Conservation (phyloP, 2,797 vertebrate species). For the Monodelphis domestica region DNA sequence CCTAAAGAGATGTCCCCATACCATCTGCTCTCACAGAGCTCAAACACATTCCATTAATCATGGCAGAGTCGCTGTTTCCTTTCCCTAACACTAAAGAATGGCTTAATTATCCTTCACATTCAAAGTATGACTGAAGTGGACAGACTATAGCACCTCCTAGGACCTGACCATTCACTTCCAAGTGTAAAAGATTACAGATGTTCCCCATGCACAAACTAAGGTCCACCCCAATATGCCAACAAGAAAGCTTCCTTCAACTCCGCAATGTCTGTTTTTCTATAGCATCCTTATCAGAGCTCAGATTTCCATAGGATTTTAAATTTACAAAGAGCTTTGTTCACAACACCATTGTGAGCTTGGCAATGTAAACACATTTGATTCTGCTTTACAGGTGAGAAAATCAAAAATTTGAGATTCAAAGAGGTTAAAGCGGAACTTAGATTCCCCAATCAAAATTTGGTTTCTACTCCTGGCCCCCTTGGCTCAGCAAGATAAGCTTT, state of each 20-base stretch:
- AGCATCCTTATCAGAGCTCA: background rate
- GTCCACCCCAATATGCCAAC: background rate
- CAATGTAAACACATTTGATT: background rate
- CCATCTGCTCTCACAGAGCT: conserved; percentile 68
- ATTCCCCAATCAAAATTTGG: background rate
- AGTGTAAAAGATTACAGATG: conserved; percentile 6
- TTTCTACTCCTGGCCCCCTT: background rate
- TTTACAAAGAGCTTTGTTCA: background rate
- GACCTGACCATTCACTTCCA: background rate
- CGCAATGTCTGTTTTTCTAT: background rate
- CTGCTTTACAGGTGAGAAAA: background rate
- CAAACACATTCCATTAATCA: conserved; percentile 68
- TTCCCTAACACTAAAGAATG: conserved; percentile 60
- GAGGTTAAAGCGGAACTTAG: background rate
- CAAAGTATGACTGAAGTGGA: conserved; percentile 36
- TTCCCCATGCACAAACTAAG: background rate
- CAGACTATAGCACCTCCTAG: conserved; percentile 30
- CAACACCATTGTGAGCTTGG: background rate
- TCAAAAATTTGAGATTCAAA: background rate
- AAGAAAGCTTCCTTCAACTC: background rate
- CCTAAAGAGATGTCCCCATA: conserved; percentile 57
- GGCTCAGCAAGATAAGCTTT: background rate
- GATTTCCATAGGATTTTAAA: background rate
- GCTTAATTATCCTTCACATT: conserved; percentile 51
- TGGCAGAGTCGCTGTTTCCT: conserved; percentile 38